Evolutionary conservation across 2,888 invertebrate species (phyloP), one percentile per base, ranked within the genome.

Genomic region (Watsonalla binaria): DNA sequence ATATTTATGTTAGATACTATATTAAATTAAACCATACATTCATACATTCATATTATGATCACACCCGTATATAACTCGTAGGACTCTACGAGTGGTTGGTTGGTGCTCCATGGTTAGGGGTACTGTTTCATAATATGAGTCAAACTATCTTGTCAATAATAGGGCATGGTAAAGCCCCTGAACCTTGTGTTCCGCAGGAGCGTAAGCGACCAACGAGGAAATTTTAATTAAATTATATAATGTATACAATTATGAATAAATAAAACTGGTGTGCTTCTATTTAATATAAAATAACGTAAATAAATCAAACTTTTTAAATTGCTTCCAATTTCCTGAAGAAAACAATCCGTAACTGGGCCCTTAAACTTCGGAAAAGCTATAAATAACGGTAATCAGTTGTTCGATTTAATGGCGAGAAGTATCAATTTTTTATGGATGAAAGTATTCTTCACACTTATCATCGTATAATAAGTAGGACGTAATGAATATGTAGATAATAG

Each of bases 391-490:
- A 54, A 58, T 54, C 58, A 51, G 52, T 51, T 61, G 54, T 39
- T 56, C 59, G 57, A 60, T 52, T 61, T 58, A 66, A 65, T 58
- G 55, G 53, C 59, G 54, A 57, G 56, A 60, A 63, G 61, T 67
- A 72, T 69, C 54, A 66, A 63, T 60, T 71, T 69, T 70, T 70
- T 70, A 69, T 68, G 65, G 68, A 66, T 62, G 59, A 58, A 63
- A 62, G 60, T 70, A 71, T 76, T 68, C 67, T 63, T 63, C 65
- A 69, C 72, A 73, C 78, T 79, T 80, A 76, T 76, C 76, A 74
- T 76, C 76, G 70, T 68, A 77, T 82, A 81, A 82, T 82, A 81
- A 77, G 76, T 65, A 70, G 74, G 65, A 78, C 82, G 82, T 82
- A 81, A 74, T 73, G 62, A 53, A 78, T 82, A 24, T 1, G 4